Evolutionary conservation across 2,888 invertebrate species (phyloP).

Genomic region (Flexamia atlantica): DNA sequence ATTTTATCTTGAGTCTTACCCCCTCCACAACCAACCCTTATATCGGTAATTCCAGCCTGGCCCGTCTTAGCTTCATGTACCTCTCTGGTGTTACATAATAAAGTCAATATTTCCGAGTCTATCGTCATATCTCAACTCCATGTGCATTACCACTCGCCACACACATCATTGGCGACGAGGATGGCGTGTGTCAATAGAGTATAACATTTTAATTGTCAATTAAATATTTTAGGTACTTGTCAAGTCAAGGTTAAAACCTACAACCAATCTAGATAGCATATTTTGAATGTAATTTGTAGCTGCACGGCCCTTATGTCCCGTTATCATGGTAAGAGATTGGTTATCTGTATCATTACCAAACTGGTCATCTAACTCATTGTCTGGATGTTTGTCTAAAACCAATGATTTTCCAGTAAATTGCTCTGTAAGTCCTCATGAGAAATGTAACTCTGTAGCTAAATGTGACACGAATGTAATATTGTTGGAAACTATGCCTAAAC

Average conservation of each 20-base stretch:
- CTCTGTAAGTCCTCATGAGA: not conserved
- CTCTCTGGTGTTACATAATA: too few species aligned
- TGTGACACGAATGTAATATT: not conserved
- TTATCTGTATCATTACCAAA: not conserved
- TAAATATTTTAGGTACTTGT: constrained; percentile 8
- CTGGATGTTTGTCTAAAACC: not conserved
- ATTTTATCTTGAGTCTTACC: too few species aligned
- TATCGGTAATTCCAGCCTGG: too few species aligned
- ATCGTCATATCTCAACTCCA: too few species aligned
- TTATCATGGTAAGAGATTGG: constrained; percentile 24
- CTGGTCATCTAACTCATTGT: not conserved
- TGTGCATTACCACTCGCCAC: too few species aligned
- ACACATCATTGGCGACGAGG: too few species aligned
- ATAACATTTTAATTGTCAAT: too few species aligned
- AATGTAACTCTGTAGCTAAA: not conserved
- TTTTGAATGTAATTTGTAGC: constrained; percentile 15
- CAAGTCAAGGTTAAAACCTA: not conserved
- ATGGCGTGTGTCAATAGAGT: too few species aligned
- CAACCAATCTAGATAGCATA: not conserved
- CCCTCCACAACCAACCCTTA: too few species aligned
- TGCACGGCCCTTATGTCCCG: constrained; percentile 16
- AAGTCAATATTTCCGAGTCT: too few species aligned
- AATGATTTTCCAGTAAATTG: not conserved
- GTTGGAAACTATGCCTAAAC: not conserved
- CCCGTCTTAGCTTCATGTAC: too few species aligned